Evolutionary conservation across 1,140 invertebrate genomes (phyloP), one percentile per base, ranked within the genome.

Genomic region (Melitaea cinxia): DNA sequence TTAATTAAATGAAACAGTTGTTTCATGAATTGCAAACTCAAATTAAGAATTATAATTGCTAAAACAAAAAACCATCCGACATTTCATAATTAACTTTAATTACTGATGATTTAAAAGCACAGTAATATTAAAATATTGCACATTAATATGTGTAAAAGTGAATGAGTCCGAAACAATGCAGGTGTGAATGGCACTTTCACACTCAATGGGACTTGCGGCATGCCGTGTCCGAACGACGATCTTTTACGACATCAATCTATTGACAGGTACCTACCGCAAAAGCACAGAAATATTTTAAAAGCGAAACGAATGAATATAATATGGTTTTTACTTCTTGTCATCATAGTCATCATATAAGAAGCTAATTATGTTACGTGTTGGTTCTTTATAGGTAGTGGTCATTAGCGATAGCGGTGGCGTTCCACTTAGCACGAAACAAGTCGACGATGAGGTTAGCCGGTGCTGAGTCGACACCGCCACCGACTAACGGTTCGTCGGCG

Each of bases 101-200:
- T 26, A 26, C 24, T 26, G 39, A 30, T 62, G 39, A 52, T 63
- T 58, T 49, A 57, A 57, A 60, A 45, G 45, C 62, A 70, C 68
- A 66, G 69, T 50, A 50, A 52, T 57, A 55, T 74, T 15, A 4
- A 42, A 17, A 7, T 42, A 42, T 33, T 42, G 37, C 17, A 17
- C 37, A 17, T 42, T 42, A 19, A 17, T 68, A 68, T 72, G 74
- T 76, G 65, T 80, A 70, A 73, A 77, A 70, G 72, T 76, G 76
- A 84, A 80, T 78, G 78, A 84, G 70, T 77, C 72, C 75, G 70
- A 76, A 77, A 78, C 80, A 71, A 72, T 76, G 56, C 69, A 77
- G 75, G 74, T 78, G 78, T 65, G 72, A 68, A 73, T 62, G 73
- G 77, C 79, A 88, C 85, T 88, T 88, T 88, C 85, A 84, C 85